Conservation (phyloP, 2,113 vertebrate species). For the Carassius gibelio region DNA sequence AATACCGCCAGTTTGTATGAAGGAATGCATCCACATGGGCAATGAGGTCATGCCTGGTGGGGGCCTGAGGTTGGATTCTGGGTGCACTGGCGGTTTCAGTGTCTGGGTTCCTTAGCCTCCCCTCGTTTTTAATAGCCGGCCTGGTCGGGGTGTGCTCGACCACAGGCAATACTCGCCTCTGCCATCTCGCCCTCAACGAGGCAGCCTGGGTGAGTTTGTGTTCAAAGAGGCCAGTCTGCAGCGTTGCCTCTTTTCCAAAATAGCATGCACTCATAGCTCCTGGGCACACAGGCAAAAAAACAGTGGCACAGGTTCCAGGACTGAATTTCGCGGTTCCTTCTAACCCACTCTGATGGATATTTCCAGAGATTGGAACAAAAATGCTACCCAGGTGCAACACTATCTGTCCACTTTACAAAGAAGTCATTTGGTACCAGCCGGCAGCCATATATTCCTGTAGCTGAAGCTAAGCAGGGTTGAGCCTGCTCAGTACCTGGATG, state of each 20-base stretch:
- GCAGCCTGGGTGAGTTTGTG: conserved; percentile 62
- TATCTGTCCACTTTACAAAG: conserved; percentile 8
- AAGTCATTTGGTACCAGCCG: not conserved
- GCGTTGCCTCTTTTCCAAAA: conserved; percentile 65
- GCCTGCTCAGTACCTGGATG: no score
- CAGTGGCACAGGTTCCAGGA: conserved; percentile 43
- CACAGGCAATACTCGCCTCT: conserved; percentile 72
- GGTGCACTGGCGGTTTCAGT: conserved; percentile 70
- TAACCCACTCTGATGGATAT: conserved; percentile 36
- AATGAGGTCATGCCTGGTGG: conserved; percentile 61
- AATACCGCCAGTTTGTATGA: conserved; percentile 53
- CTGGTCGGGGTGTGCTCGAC: conserved; percentile 77
- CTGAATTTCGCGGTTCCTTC: conserved; percentile 41
- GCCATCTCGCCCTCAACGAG: conserved; percentile 70
- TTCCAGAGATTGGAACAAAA: conserved; percentile 34
- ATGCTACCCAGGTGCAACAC: conserved; percentile 30
- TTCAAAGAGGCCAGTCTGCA: conserved; percentile 71
- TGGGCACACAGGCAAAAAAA: conserved; percentile 47
- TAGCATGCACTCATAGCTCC: conserved; percentile 62
- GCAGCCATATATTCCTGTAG: no score
- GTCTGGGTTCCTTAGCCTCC: conserved; percentile 71
- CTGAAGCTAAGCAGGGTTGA: no score
- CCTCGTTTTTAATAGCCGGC: conserved; percentile 77
- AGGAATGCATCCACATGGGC: conserved; percentile 56
- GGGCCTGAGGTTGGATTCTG: conserved; percentile 62